A percentile compares a stretch with the other conserved stretches of the same genome.
These are phyloP conservation scores for Formica exsecta DNA, from an alignment of 1,140 invertebrate species.

Conservation along the genomic window DNA sequence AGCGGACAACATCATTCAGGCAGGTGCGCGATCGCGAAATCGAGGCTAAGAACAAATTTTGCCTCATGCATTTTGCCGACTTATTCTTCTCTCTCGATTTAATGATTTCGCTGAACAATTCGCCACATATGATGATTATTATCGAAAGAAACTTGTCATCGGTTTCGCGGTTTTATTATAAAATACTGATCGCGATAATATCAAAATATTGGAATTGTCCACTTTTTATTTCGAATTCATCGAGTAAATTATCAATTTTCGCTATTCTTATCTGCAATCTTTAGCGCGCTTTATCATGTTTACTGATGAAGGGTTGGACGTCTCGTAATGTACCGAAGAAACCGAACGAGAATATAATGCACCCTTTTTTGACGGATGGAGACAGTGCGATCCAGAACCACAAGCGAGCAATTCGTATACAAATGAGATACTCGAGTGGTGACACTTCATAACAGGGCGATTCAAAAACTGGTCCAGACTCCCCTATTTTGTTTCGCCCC, in stretches of 20 bases:
- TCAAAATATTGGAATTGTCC: background rate
- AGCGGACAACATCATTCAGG: conserved; percentile 70
- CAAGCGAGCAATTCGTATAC: conserved; percentile 84
- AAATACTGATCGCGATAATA: background rate
- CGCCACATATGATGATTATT: conserved; percentile 21
- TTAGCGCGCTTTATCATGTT: conserved; percentile 28
- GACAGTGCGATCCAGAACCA: conserved; percentile 69
- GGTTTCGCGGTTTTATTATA: background rate
- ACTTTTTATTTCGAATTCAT: background rate
- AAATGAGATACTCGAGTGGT: conserved; percentile 82
- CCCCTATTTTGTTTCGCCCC: conserved; percentile 72
- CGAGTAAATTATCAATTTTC: background rate
- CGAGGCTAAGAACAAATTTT: conserved; percentile 71
- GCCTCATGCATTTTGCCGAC: conserved; percentile 20
- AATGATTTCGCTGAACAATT: conserved; percentile 37
- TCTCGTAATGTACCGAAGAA: conserved; percentile 55
- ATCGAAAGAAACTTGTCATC: conserved; percentile 1
- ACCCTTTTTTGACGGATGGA: conserved; percentile 63
- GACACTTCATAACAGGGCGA: conserved; percentile 82
- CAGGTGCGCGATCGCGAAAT: conserved; percentile 69
- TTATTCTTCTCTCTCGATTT: conserved; percentile 38
- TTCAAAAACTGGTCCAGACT: conserved; percentile 80
- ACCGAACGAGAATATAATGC: conserved; percentile 81
- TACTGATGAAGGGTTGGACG: conserved; percentile 20
- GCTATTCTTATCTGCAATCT: background rate